Evolutionary conservation across 2,797 vertebrate genomes (phyloP), one percentile per base, ranked within the genome.

Genomic region (Glyptemys insculpta): DNA sequence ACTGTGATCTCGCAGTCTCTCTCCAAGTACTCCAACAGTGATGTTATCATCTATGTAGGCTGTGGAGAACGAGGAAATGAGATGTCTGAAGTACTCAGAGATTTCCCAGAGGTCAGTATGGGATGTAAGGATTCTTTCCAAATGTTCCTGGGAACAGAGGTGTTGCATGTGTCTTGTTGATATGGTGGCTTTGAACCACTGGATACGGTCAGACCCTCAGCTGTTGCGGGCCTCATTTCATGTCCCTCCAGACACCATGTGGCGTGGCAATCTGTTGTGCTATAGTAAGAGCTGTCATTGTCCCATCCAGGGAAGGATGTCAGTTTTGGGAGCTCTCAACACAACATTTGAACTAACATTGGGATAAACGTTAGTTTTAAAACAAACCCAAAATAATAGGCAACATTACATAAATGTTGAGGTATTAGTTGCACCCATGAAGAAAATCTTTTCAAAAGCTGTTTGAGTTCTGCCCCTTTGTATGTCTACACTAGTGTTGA

Each of bases 11-110:
- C 99, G 0, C 99, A 99, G 97, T 99, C 99, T 62, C 97, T 99
- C 79, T 99, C 99, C 79, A 99, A 99, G 95, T 99, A 99, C 97
- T 99, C 99, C 96, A 99, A 99, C 98, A 99, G 99, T 81, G 99
- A 99, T 23, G 99, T 99, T 92, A 99, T 99, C 93, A 98, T 99
- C 97, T 99, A 99, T 5, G 99, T 99, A 34, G 99, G 99, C 90
- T 99, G 99, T 49, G 99, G 99, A 94, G 99, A 99, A 97, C 98
- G 99, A 98, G 99, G 99, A 93, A 99, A 99, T 65, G 99, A 99
- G 98, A 99, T 99, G 99, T 99, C 99, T 86, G 99, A 99, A 99
- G 99, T 99, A 92, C 98, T 99, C 93, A 98, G 99, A 81, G 99
- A 99, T 93, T 99, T 99, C 86, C 98, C 98, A 56, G 98, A 99